Evolutionary conservation across 2,888 invertebrate genomes (phyloP), one percentile per base, ranked within the genome.

Genomic region (Andrena minutula): DNA sequence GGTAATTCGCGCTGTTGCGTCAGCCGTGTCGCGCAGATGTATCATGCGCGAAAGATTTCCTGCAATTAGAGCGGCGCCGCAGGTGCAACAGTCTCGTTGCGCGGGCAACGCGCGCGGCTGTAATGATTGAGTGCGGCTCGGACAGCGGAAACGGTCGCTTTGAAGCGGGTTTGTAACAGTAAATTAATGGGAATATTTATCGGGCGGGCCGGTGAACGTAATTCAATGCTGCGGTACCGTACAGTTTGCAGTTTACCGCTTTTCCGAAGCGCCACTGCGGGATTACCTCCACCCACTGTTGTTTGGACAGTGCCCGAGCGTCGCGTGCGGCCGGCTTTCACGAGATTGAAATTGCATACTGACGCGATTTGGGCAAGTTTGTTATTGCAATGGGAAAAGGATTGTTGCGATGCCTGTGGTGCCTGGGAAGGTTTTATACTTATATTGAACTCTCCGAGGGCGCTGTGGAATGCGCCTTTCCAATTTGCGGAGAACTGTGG

Each of bases 11-110:
- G 16, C 35, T 35, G 26, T 69, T 56, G 7, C 68, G 5, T 1
- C 1, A 30, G 10, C 35, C 35, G 6, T 16, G 10, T 23, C 53
- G n/a, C 23, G 26, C 10, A 26, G 10, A 56, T 56, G 56, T 23
- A 23, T 56, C 56, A 56, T 12, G 23, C 56, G 65, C 51, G 20
- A 63, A 32, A 70, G 69, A 64, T 70, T 75, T 70, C 70, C 70
- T 41, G 75, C 53, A 63, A 56, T 75, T 56, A 56, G 51, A 28
- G 30, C 7, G 28, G 20, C 30, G 12, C 20, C 16, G 56, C 49
- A 65, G 60, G 58, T 51, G 68, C 20, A 64, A 75, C 68, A 23
- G 41, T 63, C 47, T 68, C 58, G 16, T 74, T 28, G 32, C 47
- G 20, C 23, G 16, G 10, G 10, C 30, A 28, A 30, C 30, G 30